Evolutionary conservation across 2,113 vertebrate species (phyloP).

Genomic region (Bambusicola thoracicus): DNA sequence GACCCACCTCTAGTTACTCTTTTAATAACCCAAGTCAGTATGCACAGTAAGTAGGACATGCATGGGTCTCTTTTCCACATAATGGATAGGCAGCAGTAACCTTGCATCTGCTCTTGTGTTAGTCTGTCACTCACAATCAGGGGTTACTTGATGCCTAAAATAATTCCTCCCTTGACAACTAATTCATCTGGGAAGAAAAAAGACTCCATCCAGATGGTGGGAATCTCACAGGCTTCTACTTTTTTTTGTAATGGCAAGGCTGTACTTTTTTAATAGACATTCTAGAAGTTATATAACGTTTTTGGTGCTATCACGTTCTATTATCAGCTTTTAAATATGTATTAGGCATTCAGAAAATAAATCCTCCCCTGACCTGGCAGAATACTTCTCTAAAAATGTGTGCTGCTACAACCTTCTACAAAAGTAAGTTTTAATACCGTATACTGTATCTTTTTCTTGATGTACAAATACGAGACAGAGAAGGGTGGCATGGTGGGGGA

Average conservation of each 20-base stretch:
- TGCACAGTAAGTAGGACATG: constrained; percentile 33
- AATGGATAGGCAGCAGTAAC: constrained; percentile 51
- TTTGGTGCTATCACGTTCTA: not conserved
- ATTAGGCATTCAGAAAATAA: constrained; percentile 43
- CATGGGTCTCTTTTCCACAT: constrained; percentile 36
- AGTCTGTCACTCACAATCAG: constrained; percentile 73
- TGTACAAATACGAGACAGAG: not conserved
- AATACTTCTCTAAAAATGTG: not conserved
- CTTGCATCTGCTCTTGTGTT: constrained; percentile 71
- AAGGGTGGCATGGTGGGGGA: not conserved
- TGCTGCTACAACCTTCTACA: not conserved
- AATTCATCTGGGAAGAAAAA: constrained; percentile 73
- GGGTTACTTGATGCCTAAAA: constrained; percentile 72
- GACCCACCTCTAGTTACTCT: constrained; percentile 23
- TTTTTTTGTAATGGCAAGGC: not conserved
- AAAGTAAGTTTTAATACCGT: not conserved
- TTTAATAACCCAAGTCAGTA: constrained; percentile 20
- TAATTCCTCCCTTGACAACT: constrained; percentile 70
- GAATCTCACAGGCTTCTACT: constrained; percentile 52
- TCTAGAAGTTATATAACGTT: constrained; percentile 57
- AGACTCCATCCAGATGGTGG: constrained; percentile 70
- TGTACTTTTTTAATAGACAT: constrained; percentile 32
- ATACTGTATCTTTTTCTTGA: not conserved
- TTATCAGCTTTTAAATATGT: constrained; percentile 28
- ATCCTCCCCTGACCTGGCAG: constrained; percentile 4